Evolutionary conservation across 2,113 vertebrate species (phyloP), one percentile per base, ranked within the genome.

Genomic region (Helogale parvula): DNA sequence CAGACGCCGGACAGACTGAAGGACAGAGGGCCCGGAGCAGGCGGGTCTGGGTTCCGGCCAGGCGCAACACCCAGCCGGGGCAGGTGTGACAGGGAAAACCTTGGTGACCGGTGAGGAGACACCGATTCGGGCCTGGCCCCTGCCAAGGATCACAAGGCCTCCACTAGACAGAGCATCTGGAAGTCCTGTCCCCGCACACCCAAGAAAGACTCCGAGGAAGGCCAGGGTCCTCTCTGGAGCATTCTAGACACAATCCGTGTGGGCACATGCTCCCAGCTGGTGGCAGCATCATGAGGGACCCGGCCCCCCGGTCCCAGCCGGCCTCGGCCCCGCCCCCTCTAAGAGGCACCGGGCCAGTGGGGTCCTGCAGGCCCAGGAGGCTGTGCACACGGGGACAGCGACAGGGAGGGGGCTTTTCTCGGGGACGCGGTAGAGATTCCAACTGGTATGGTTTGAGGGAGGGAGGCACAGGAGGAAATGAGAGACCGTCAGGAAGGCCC

Each of bases 41-140:
- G 4, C 11, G 2, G 68, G 60, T 27, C 23, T 13, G n/a, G 13
- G 31, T 33, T 33, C 57, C 9, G 0, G 33, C 9, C 2, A 7
- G 54, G 35, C 0, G 11, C 0, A 0, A 29, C 47, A 16, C 45
- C 45, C 11, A 3, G 23, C 8, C 2, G 0, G 0, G 38, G 60
- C 27, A 52, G 13, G 29, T 63, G 47, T n/a, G 54, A 35, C 71
- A 2, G 1, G 5, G 3, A 63, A 47, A 35, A 85, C 21, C 2
- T 1, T 27, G 23, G 38, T 33, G 41, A n/a, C 57, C 35, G 52
- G 17, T 1, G 0, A 19, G 45, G 57, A 80, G 23, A 77, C 2
- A 0, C 1, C 27, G 25, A 29, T 8, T 3, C 25, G 1, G 35
- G 31, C 57, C 31, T 8, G 7, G 7, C 15, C 35, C 80, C 54